A percentile compares a stretch with the other conserved stretches of the same genome.
Conservation (phyloP, 2,797 vertebrate species). For the Gymnothorax reevesii region DNA sequence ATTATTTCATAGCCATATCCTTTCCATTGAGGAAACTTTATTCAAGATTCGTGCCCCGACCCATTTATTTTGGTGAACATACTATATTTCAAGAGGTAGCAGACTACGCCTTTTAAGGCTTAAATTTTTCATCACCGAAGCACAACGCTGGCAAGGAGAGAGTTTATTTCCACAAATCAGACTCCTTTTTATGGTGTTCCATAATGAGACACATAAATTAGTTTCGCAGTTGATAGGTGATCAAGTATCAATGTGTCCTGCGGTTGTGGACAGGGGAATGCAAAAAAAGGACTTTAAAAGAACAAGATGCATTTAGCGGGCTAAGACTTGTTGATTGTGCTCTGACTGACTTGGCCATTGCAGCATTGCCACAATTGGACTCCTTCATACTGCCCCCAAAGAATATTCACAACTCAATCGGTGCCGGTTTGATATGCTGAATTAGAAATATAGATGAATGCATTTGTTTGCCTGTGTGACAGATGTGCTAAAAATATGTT, state of each 20-base stretch:
- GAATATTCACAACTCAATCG: not conserved
- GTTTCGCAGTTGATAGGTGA: not conserved
- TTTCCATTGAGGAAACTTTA: too few species aligned
- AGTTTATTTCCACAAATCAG: not conserved
- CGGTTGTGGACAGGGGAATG: not conserved
- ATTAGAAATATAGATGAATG: not conserved
- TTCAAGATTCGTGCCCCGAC: not conserved
- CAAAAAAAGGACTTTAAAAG: not conserved
- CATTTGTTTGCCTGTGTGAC: not conserved
- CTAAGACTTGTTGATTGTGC: not conserved
- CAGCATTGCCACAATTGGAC: not conserved
- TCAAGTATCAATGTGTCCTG: not conserved
- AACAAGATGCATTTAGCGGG: not conserved
- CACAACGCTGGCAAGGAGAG: not conserved
- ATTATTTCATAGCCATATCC: too few species aligned
- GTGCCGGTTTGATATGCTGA: not conserved
- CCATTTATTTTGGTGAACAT: not conserved
- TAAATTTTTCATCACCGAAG: not conserved
- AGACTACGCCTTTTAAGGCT: not conserved
- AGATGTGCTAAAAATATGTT: not conserved
- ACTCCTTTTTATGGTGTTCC: not conserved
- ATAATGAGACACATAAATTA: not conserved
- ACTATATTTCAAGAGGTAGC: not conserved
- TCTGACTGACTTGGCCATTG: not conserved
- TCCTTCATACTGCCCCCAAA: not conserved